phyloP scores from a whole-genome alignment of 1,140 invertebrate species.

The Diachasmimorpha longicaudata region DNA sequence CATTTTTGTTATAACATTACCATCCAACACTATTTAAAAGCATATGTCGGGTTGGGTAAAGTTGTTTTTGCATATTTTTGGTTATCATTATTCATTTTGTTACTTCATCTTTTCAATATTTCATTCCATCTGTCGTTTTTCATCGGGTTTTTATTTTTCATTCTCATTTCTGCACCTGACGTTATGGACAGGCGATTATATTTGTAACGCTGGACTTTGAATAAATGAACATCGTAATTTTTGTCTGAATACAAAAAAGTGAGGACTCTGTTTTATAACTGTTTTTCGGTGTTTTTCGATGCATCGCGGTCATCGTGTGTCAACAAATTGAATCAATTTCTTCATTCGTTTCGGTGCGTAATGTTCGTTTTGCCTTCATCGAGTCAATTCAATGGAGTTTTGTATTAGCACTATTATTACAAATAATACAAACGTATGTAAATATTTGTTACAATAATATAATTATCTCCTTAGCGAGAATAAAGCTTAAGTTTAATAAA shows the following conservation, averaged over 20 bases:
- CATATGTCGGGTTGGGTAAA: conserved; percentile 52
- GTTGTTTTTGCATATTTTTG: conserved; percentile 39
- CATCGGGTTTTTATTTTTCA: not conserved
- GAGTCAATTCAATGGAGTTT: conserved; percentile 57
- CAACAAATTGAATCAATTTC: not conserved
- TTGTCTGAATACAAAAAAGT: not conserved
- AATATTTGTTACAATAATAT: conserved; percentile 59
- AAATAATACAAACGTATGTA: conserved; percentile 62
- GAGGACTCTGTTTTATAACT: not conserved
- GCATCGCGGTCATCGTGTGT: not conserved
- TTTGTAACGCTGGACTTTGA: conserved; percentile 27
- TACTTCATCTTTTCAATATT: conserved; percentile 7
- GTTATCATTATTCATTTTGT: conserved; percentile 26
- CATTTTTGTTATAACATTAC: conserved; percentile 54
- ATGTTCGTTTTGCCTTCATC: conserved; percentile 28
- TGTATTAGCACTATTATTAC: conserved; percentile 60
- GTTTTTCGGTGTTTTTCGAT: not conserved
- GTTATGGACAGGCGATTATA: not conserved
- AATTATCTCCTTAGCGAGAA: conserved; percentile 40
- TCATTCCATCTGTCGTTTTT: not conserved
- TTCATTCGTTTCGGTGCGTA: conserved; percentile 11
- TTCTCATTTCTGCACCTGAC: not conserved
- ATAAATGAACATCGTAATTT: conserved; percentile 4
- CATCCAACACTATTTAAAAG: conserved; percentile 56
- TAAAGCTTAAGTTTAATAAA: conserved; percentile 51